A percentile compares a stretch with the other conserved stretches of the same genome.
Conservation (phyloP, 1,140 invertebrate genomes). For the Bombus sylvicola region DNA sequence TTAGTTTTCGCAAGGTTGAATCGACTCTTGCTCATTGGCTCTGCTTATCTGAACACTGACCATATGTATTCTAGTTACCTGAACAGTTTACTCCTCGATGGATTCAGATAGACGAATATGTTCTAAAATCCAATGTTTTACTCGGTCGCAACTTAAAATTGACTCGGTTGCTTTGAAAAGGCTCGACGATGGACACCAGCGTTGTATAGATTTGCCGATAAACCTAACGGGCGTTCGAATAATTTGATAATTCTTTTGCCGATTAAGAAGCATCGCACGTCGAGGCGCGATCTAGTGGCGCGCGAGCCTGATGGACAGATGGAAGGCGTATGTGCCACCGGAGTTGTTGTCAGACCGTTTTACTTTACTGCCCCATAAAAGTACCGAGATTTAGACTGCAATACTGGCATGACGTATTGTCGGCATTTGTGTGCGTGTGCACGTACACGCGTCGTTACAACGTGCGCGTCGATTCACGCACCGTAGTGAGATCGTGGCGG, state of each 20-base stretch:
- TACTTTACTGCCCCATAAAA: conserved; percentile 83
- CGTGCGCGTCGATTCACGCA: conserved; percentile 15
- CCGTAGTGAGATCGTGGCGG: neutral
- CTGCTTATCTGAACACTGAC: neutral
- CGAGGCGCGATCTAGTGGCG: conserved; percentile 52
- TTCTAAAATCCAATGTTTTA: neutral
- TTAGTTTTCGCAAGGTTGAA: neutral
- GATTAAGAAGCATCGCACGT: conserved; percentile 37
- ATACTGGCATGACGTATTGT: conserved; percentile 79
- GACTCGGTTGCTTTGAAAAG: neutral
- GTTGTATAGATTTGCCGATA: neutral
- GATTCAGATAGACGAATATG: neutral
- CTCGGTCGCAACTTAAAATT: neutral
- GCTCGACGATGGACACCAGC: too few relatives aligned
- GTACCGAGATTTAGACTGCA: conserved; percentile 82
- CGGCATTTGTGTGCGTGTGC: conserved; percentile 59
- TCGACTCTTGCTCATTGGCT: neutral
- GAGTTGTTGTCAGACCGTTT: conserved; percentile 80
- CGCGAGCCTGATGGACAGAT: conserved; percentile 63
- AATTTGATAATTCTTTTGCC: neutral
- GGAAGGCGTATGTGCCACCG: conserved; percentile 67
- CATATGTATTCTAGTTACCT: accelerated
- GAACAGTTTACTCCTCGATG: neutral
- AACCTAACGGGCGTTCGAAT: neutral
- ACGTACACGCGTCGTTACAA: conserved; percentile 2